Percentiles rank a stretch among this genome's conserved stretches.
These are phyloP conservation scores for Serripes groenlandicus DNA, from an alignment of 2,888 invertebrate species.

Conservation along the genomic window DNA sequence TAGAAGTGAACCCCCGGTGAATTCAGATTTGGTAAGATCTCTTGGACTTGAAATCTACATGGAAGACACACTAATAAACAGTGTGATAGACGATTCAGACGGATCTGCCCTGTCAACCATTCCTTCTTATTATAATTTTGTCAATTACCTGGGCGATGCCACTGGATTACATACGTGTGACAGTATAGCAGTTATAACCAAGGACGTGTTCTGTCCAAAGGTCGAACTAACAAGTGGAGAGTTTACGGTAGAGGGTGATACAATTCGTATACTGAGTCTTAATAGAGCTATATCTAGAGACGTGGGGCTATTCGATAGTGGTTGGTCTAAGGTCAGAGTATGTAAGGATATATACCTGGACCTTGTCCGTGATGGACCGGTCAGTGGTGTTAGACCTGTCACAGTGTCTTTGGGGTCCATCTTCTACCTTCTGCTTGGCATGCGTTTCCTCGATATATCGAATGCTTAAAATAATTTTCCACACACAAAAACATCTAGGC, in stretches of 20 bases:
- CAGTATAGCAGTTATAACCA: background rate
- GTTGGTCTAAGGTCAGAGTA: background rate
- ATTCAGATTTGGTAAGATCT: background rate
- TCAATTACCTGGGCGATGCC: background rate
- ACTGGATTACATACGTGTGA: background rate
- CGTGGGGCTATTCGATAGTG: background rate
- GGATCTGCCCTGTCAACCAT: background rate
- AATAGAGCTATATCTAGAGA: background rate
- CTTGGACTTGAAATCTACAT: background rate
- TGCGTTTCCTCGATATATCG: too few relatives aligned
- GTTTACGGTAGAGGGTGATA: background rate
- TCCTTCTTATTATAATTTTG: too few relatives aligned
- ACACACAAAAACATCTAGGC: too few relatives aligned
- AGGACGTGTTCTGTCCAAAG: slow-evolving; percentile 5
- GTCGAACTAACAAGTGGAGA: background rate
- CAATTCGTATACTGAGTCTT: background rate
- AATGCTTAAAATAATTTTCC: too few relatives aligned
- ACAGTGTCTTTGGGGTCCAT: too few relatives aligned
- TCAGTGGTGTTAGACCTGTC: too few relatives aligned
- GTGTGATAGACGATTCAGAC: background rate
- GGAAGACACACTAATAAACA: background rate
- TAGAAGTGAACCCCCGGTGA: background rate
- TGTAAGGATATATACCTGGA: background rate
- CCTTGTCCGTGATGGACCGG: too few relatives aligned
- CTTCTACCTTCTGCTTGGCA: too few relatives aligned